Percentiles rank a stretch among this genome's conserved stretches.
phyloP scores from a whole-genome alignment of 2,113 vertebrate genomes.

The Pteronura brasiliensis region DNA sequence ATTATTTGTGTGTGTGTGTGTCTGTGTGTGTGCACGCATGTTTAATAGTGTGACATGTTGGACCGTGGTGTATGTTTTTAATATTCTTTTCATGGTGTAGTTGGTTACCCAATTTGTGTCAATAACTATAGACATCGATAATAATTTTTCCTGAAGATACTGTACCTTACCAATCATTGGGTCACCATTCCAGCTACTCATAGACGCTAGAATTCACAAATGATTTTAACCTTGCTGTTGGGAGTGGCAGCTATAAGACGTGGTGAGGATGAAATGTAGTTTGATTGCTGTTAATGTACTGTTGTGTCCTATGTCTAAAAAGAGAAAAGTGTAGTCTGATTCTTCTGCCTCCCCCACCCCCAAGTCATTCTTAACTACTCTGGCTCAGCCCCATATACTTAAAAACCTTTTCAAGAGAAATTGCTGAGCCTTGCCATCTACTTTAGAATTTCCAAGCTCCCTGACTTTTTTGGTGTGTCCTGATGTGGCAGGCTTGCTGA shows the following conservation, averaged over 20 bases:
- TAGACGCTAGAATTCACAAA: slow-evolving; percentile 36
- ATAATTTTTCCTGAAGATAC: slow-evolving; percentile 11
- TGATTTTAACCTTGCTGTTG: neutral
- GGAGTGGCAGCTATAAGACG: neutral
- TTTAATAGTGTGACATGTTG: slow-evolving; percentile 23
- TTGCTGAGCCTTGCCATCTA: neutral
- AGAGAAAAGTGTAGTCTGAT: neutral
- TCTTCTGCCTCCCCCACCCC: accelerated
- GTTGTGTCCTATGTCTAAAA: neutral
- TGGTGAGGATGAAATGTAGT: neutral
- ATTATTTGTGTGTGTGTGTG: neutral
- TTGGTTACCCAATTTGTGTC: neutral
- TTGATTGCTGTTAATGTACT: neutral
- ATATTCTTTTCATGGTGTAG: slow-evolving; percentile 7
- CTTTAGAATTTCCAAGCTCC: slow-evolving; percentile 2
- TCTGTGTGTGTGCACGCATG: neutral
- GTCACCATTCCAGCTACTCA: neutral
- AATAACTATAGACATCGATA: neutral
- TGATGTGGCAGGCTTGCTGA: neutral
- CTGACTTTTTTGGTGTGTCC: neutral
- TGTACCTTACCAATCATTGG: neutral
- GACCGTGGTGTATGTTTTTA: neutral
- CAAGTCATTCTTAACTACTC: neutral
- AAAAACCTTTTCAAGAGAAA: neutral
- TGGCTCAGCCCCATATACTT: neutral